Conservation (phyloP, 2,113 vertebrate species). For the Chaenogobius annularis region DNA sequence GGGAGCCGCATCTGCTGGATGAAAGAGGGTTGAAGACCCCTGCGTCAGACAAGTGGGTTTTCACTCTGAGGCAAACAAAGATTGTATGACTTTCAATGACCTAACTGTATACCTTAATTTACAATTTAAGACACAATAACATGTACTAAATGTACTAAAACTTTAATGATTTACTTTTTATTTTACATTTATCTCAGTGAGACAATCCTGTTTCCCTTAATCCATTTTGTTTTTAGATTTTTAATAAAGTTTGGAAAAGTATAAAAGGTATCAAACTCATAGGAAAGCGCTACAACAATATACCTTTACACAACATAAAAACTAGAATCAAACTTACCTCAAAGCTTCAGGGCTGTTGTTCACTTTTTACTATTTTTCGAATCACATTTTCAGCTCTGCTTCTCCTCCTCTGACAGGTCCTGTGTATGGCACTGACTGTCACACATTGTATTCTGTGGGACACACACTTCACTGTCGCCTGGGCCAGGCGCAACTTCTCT, state of each 20-base stretch:
- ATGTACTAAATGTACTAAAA: too few species aligned
- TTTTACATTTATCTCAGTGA: not conserved
- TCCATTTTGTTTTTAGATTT: not conserved
- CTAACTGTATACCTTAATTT: too few species aligned
- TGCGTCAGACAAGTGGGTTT: too few species aligned
- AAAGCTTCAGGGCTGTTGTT: not conserved
- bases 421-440: conserved; percentile 80
- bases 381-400: conserved; percentile 3
- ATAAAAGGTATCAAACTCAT: not conserved
- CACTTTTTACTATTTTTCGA: too few species aligned
- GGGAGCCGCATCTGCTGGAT: too few species aligned
- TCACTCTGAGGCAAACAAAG: too few species aligned
- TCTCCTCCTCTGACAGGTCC: conserved; percentile 44
- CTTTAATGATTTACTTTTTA: too few species aligned
- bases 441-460: conserved; percentile 76
- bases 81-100: too few species aligned
- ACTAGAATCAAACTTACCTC: not conserved
- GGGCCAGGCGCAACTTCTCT: conserved; percentile 34
- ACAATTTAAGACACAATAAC: too few species aligned
- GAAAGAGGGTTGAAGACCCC: too few species aligned
- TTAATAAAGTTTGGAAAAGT: not conserved
- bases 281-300: not conserved
- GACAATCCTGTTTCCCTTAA: too few species aligned
- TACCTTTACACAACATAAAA: not conserved
- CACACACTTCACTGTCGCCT: conserved; percentile 72